phyloP scores from a whole-genome alignment of 1,140 invertebrate species.

The Mya arenaria region DNA sequence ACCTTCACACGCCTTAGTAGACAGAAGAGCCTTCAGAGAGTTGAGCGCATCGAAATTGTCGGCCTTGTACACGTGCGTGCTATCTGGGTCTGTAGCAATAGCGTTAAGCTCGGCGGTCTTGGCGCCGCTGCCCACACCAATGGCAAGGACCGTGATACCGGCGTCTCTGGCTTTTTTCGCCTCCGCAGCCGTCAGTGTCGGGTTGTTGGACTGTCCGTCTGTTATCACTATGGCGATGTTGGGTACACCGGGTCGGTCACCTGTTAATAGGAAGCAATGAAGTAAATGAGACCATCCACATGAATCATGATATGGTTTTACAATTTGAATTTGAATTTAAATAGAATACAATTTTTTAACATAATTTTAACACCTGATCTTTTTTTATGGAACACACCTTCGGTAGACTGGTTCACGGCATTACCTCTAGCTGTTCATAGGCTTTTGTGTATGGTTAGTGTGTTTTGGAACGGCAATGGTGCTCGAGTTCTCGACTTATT shows the following conservation, averaged over 20 bases:
- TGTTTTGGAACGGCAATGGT: no score
- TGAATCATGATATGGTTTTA: no score
- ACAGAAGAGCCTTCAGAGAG: conserved; percentile 67
- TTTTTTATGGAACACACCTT: no score
- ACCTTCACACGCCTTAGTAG: conserved; percentile 72
- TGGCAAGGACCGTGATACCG: conserved; percentile 72
- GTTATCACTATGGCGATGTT: conserved; percentile 76
- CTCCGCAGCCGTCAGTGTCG: conserved; percentile 57
- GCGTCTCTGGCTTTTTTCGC: conserved; percentile 59
- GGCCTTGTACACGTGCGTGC: conserved; percentile 71
- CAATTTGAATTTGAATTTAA: no score
- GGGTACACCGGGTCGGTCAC: conserved; percentile 63
- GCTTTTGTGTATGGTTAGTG: no score
- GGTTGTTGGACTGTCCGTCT: conserved; percentile 73
- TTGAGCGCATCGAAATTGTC: conserved; percentile 72
- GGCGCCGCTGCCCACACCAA: conserved; percentile 71
- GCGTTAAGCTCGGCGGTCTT: conserved; percentile 65
- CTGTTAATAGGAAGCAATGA: conserved; percentile 2
- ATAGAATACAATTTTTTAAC: no score
- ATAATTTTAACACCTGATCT: no score
- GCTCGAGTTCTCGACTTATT: no score
- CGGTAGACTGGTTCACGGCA: no score
- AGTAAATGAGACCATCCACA: no score
- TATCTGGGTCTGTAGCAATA: conserved; percentile 75
- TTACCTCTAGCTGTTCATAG: no score